Conservation (phyloP, 2,797 vertebrate genomes). For the Acrocephalus scirpaceus region DNA sequence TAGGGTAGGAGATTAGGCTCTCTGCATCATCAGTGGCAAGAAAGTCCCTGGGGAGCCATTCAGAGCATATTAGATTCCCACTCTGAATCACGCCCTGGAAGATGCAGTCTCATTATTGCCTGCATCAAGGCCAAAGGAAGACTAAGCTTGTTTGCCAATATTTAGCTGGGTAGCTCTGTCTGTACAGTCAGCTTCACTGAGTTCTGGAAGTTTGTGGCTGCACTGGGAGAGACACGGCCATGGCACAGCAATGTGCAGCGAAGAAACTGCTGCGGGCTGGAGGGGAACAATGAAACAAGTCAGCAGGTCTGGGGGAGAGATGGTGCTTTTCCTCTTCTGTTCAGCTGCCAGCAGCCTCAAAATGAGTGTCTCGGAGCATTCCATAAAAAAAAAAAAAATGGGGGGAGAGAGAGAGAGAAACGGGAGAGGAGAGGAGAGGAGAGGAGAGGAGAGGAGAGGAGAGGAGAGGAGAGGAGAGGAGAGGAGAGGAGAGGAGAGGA, state of each 20-base stretch:
- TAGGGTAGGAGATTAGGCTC: conserved; percentile 15
- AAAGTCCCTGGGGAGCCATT: conserved; percentile 44
- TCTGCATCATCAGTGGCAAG: conserved; percentile 9
- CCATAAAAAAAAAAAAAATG: no score
- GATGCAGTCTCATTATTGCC: conserved; percentile 10
- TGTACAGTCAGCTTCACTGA: accelerated
- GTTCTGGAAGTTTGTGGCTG: neutral
- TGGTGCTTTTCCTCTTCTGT: no score
- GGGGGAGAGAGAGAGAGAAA: no score
- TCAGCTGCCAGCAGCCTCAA: no score
- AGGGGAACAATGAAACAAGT: no score
- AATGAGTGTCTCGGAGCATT: no score
- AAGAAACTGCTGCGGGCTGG: neutral
- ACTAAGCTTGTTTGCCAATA: neutral
- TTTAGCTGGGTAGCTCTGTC: neutral
- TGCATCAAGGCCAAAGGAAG: neutral
- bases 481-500: no score
- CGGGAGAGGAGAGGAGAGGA: no score
- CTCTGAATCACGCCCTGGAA: conserved; percentile 37
- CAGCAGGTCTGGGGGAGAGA: no score
- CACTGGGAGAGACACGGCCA: accelerated
- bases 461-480: no score
- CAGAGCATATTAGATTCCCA: conserved; percentile 11
- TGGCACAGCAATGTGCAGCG: neutral
- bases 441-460: no score